phyloP scores from a whole-genome alignment of 2,888 invertebrate species.

The Agrochola lychnidis region DNA sequence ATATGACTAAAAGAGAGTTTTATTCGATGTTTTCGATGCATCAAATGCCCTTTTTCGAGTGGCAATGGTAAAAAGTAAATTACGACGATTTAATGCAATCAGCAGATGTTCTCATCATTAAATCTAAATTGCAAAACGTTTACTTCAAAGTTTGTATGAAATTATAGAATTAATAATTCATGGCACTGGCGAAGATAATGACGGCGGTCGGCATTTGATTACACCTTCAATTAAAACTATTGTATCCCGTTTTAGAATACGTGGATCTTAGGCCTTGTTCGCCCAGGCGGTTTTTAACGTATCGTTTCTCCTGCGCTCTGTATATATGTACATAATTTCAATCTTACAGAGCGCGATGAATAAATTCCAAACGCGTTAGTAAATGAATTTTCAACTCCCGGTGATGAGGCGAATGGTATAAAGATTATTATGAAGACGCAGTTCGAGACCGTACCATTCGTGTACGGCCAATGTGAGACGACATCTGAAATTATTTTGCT shows the following conservation, averaged over 20 bases:
- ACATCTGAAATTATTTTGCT: neutral
- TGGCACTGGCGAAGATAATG: neutral
- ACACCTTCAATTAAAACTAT: neutral
- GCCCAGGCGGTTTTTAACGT: neutral
- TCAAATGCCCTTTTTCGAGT: too few species aligned
- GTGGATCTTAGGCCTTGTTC: neutral
- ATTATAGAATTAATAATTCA: neutral
- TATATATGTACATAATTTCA: neutral
- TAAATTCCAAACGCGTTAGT: too few species aligned
- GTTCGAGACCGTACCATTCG: neutral
- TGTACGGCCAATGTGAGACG: neutral
- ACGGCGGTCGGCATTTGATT: fast-evolving
- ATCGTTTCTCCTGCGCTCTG: neutral
- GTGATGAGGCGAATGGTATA: neutral
- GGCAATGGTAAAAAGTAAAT: neutral
- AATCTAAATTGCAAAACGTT: neutral
- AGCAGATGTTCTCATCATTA: neutral
- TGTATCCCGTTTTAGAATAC: neutral
- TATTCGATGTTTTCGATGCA: too few species aligned
- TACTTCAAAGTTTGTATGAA: too few species aligned
- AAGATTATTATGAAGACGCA: neutral
- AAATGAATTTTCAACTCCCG: too few species aligned
- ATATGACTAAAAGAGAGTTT: too few species aligned
- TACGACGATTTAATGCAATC: neutral
- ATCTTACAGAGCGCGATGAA: too few species aligned